A percentile compares a stretch with the other conserved stretches of the same genome.
These are phyloP conservation scores for Chionomys nivalis DNA, from an alignment of 2,113 vertebrate genomes.

Conservation along the genomic window DNA sequence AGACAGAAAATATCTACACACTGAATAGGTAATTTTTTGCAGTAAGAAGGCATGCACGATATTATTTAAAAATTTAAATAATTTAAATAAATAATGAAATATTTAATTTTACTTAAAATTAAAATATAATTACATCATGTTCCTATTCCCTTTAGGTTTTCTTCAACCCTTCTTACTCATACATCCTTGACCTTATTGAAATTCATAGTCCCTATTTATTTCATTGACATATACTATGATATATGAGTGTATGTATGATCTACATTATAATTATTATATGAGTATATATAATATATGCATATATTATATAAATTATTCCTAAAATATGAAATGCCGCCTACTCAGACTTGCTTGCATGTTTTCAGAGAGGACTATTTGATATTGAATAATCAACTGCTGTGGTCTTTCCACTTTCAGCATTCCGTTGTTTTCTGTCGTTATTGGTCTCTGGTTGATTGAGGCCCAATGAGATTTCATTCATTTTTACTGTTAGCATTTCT, in stretches of 20 bases:
- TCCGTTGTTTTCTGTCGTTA: neutral
- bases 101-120: neutral
- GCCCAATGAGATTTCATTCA: neutral
- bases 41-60: too few species aligned
- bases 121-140: neutral
- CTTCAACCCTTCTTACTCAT: neutral
- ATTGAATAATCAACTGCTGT: neutral
- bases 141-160: neutral
- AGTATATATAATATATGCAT: neutral
- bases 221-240: neutral
- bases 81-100: too few species aligned
- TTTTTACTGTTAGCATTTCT: neutral
- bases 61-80: too few species aligned
- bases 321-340: neutral
- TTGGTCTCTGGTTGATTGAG: neutral
- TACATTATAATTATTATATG: neutral
- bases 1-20: neutral
- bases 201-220: neutral
- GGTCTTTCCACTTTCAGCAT: neutral
- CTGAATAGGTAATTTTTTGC: neutral
- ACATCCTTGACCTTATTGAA: neutral
- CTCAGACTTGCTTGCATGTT: neutral
- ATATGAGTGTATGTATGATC: too few species aligned
- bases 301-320: too few species aligned
- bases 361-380: neutral